Base-by-base conservation (phyloP, 2,888 invertebrate genomes). In the Polietes domitor region DNA sequence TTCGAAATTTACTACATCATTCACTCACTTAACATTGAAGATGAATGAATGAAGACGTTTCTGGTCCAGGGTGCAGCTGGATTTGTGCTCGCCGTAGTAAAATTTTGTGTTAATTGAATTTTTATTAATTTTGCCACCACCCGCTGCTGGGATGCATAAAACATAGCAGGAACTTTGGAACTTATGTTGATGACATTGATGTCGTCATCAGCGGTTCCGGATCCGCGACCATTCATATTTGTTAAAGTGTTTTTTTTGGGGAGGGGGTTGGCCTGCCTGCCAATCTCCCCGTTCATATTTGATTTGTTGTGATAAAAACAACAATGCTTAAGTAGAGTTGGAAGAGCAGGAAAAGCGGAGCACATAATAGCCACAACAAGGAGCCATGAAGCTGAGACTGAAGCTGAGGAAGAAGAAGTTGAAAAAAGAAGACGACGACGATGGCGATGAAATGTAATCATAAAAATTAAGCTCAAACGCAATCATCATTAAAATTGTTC, bases 401-500 rank as follows among this genome's bases (percentile, higher is more conserved):
- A 65, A 32, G 32, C 32, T 32, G 43, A 53, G 43, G 50, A 47
- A 19, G 68, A 7, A 26, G n/a, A n/a, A n/a, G n/a, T n/a, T n/a
- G n/a, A n/a, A n/a, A n/a, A n/a, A n/a, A n/a, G n/a, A n/a, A n/a
- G 24, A 43, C 2, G 41, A 10, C 19, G 81, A 68, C 58, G 61
- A 21, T 26, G 43, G 3, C 24, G 19, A 12, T n/a, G 53, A 55
- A 82, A 70, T 77, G 73, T 82, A 77, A 76, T 81, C 81, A 77
- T 84, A 84, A 85, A 85, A 85, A 80, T 85, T 85, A 82, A 85
- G 84, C 85, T 82, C 81, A 84, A 85, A 84, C 47, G 84, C 84
- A 85, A 85, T 85, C 85, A 85, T 84, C 85, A 85, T 85, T 85
- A 85, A 85, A 85, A 76, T 77, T 80, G 73, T 78, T 84, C 79